Evolutionary conservation across 2,113 vertebrate species (phyloP).

Genomic region (Ginglymostoma cirratum): DNA sequence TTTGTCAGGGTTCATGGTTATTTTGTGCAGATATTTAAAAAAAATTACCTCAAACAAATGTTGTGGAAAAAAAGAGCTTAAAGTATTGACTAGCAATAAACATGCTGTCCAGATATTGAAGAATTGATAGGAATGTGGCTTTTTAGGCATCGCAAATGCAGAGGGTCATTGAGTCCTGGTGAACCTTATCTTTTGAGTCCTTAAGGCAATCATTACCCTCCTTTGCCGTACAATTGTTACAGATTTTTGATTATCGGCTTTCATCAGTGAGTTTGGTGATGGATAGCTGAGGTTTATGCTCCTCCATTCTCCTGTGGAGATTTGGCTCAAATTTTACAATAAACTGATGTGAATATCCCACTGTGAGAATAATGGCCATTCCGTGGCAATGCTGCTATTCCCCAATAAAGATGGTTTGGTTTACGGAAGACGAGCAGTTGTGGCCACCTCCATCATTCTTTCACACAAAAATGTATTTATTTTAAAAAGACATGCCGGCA

Average conservation of each 20-base stretch:
- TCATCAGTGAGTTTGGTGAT: background rate
- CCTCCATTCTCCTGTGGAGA: background rate
- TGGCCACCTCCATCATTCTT: background rate
- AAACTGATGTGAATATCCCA: background rate
- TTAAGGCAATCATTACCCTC: background rate
- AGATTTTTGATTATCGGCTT: background rate
- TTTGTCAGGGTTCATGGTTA: too few species aligned
- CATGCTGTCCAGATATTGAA: background rate
- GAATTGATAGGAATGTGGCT: background rate
- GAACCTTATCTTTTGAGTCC: background rate
- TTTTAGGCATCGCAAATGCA: background rate
- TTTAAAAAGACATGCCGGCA: background rate
- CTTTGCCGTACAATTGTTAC: background rate
- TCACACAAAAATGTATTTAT: background rate
- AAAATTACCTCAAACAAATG: background rate
- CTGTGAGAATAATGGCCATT: background rate
- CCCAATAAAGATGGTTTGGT: background rate
- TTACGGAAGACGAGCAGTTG: background rate
- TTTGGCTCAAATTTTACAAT: background rate
- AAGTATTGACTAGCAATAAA: background rate
- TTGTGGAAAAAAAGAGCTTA: background rate
- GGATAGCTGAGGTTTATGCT: background rate
- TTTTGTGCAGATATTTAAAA: background rate
- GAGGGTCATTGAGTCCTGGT: background rate
- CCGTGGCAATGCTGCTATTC: background rate